A percentile compares a stretch with the other conserved stretches of the same genome.
These are phyloP conservation scores for Halocaridina rubra DNA, from an alignment of 2,888 invertebrate species.

Conservation along the genomic window DNA sequence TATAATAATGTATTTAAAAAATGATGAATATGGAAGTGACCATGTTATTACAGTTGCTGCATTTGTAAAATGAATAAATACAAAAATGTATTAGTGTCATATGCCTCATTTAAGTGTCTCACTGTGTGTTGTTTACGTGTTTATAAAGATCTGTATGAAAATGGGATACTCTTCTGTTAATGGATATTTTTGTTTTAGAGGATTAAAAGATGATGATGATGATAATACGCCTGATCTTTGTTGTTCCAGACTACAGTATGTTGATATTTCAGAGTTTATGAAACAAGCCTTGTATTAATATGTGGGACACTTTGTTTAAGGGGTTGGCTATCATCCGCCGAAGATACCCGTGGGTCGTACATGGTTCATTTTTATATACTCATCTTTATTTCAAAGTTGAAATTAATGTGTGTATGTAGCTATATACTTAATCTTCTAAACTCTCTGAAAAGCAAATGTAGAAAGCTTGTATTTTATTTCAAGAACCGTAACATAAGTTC, in stretches of 20 bases:
- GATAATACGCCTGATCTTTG: constrained; percentile 17
- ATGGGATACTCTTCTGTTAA: no score
- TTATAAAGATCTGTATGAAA: background rate
- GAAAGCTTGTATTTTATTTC: no score
- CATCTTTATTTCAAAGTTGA: no score
- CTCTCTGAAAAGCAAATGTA: no score
- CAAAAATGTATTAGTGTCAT: background rate
- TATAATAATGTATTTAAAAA: constrained; percentile 24
- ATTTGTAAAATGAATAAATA: constrained; percentile 4
- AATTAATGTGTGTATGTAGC: no score
- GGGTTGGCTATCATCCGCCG: background rate
- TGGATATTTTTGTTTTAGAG: no score
- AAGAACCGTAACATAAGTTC: no score
- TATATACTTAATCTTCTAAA: no score
- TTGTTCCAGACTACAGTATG: constrained; percentile 25
- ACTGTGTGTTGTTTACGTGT: background rate
- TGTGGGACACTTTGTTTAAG: constrained; percentile 8
- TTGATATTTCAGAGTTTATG: constrained; percentile 48
- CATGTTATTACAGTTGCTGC: constrained; percentile 18
- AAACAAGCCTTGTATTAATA: background rate
- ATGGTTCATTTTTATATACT: no score
- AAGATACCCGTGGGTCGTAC: no score
- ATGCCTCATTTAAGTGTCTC: background rate
- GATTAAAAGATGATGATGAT: no score
- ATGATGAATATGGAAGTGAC: background rate